Conservation (phyloP, 2,888 invertebrate genomes). For the Drosophila quinaria region DNA sequence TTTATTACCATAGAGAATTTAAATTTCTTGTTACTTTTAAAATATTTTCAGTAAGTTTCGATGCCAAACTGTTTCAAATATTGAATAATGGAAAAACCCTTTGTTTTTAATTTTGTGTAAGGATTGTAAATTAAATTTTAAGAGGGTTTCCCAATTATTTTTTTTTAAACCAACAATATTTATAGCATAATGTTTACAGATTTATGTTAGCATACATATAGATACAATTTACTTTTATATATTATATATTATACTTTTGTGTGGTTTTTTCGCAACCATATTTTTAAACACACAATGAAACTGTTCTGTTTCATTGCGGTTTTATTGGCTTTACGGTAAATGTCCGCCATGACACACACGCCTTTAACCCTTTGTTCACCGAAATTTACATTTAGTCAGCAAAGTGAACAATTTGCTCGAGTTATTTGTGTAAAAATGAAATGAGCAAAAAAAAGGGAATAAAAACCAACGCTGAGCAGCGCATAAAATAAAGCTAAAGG, state of each 20-base stretch:
- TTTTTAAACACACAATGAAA: conserved; percentile 13
- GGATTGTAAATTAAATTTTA: not conserved
- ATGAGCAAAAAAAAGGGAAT: conserved; percentile 22
- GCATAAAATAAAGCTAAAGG: not conserved
- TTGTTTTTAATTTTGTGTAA: no score
- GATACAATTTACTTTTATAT: not conserved
- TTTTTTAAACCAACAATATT: not conserved
- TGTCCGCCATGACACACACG: not conserved
- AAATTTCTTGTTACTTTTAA: no score
- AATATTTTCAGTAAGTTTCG: no score
- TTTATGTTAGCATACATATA: not conserved
- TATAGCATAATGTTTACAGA: not conserved
- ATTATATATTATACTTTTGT: not conserved
- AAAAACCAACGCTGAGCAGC: not conserved
- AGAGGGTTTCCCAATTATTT: not conserved
- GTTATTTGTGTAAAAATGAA: conserved; percentile 72
- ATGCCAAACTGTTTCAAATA: no score
- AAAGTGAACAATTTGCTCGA: conserved; percentile 73
- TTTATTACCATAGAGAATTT: no score
- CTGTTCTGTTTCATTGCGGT: conserved; percentile 14
- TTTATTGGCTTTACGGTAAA: conserved; percentile 19
- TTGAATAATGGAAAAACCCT: no score
- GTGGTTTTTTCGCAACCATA: conserved; percentile 2
- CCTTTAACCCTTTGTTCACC: conserved; percentile 17
- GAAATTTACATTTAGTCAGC: conserved; percentile 60